phyloP scores from a whole-genome alignment of 1,140 invertebrate species.

The Holotrichia oblita region DNA sequence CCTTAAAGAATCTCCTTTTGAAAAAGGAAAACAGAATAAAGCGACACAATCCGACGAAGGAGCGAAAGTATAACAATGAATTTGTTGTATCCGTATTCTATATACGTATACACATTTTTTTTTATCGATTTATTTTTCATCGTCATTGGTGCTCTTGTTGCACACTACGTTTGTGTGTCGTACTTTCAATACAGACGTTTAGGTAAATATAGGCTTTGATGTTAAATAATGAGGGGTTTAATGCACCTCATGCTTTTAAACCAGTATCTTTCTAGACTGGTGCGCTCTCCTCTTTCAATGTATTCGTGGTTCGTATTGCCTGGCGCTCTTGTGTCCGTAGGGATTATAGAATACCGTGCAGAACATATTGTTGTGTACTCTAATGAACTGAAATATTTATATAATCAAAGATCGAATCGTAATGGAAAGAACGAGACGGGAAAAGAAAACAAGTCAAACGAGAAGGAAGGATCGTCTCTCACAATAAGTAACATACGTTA shows the following conservation, averaged over 20 bases:
- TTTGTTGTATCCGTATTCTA: slow-evolving; percentile 36
- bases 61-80: slow-evolving; percentile 32
- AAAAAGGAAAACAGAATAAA: slow-evolving; percentile 14
- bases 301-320: slow-evolving; percentile 37
- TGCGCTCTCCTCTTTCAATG: slow-evolving; percentile 8
- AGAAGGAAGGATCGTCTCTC: slow-evolving; percentile 19
- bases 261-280: slow-evolving; percentile 42
- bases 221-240: slow-evolving; percentile 50
- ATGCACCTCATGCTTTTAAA: slow-evolving; percentile 48
- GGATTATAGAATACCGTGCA: slow-evolving; percentile 43
- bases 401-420: slow-evolving; percentile 39
- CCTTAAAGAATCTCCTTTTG: neutral
- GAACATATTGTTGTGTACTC: slow-evolving; percentile 43
- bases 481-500: slow-evolving; percentile 30
- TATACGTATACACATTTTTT: slow-evolving; percentile 22
- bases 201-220: slow-evolving; percentile 52
- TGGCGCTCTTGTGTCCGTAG: slow-evolving; percentile 44
- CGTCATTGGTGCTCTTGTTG: slow-evolving; percentile 18
- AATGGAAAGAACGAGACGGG: slow-evolving; percentile 8
- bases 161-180: slow-evolving; percentile 34
- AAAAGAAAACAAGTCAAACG: slow-evolving; percentile 13
- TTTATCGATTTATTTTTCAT: slow-evolving; percentile 28
- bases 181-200: slow-evolving; percentile 49
- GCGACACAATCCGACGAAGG: neutral
- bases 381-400: slow-evolving; percentile 45